A percentile compares a stretch with the other conserved stretches of the same genome.
These are phyloP conservation scores for Pteropus rufus DNA, from an alignment of 2,797 vertebrate species.

Conservation along the genomic window DNA sequence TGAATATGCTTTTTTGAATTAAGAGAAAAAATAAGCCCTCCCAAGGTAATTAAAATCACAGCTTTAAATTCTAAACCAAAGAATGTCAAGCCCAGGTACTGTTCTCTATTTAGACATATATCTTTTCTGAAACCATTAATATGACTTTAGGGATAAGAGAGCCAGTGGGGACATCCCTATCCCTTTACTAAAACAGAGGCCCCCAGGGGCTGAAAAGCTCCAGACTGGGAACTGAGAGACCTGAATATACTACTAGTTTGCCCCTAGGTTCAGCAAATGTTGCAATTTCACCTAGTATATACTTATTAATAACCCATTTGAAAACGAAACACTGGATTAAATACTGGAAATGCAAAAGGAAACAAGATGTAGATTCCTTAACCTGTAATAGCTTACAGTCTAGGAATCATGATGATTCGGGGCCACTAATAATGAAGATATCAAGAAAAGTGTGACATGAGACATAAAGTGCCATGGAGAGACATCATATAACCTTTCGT, in stretches of 20 bases:
- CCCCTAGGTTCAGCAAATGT: background rate
- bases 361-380: background rate
- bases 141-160: background rate
- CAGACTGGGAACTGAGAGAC: background rate
- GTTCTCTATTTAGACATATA: background rate
- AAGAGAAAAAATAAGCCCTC: slow-evolving; percentile 13
- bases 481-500: background rate
- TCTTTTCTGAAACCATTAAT: slow-evolving; percentile 26
- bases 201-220: background rate
- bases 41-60: slow-evolving; percentile 47
- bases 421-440: background rate
- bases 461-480: background rate
- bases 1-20: slow-evolving; percentile 44
- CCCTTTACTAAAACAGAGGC: background rate
- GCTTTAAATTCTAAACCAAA: slow-evolving; percentile 45
- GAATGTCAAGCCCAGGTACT: background rate
- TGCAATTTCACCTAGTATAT: background rate
- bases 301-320: background rate
- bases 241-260: background rate
- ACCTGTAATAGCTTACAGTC: background rate
- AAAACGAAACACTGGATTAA: background rate
- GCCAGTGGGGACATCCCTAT: background rate
- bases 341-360: background rate
- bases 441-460: background rate
- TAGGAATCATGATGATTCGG: background rate